phyloP scores from a whole-genome alignment of 2,113 vertebrate species.

The Epinephelus fuscoguttatus region DNA sequence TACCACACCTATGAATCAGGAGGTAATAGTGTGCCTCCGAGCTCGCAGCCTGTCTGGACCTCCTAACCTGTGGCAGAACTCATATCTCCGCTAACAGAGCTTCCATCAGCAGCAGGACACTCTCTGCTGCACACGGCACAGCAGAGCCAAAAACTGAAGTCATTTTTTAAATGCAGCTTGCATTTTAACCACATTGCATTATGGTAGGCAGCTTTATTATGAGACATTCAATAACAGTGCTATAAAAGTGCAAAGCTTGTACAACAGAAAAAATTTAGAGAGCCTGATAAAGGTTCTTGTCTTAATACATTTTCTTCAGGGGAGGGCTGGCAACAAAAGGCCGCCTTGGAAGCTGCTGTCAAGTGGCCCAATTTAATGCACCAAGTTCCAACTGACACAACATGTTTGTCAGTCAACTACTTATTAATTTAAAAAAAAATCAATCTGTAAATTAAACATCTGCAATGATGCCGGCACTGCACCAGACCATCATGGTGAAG shows the following conservation, averaged over 20 bases:
- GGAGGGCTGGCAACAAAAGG: too few relatives aligned
- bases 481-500: too few relatives aligned
- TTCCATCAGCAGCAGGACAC: slow-evolving; percentile 17
- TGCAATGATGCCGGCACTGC: too few relatives aligned
- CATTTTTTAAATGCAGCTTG: slow-evolving; percentile 11
- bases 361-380: too few relatives aligned
- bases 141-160: background rate
- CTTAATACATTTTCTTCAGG: background rate
- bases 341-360: too few relatives aligned
- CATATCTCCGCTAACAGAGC: slow-evolving; percentile 35
- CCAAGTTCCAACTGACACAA: too few relatives aligned
- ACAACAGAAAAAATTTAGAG: background rate
- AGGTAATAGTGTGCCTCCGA: slow-evolving; percentile 57
- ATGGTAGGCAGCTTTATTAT: background rate
- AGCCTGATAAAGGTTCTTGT: background rate
- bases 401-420: too few relatives aligned
- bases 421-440: too few relatives aligned
- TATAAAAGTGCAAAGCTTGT: background rate
- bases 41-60: slow-evolving; percentile 46
- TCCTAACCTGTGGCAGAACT: slow-evolving; percentile 48
- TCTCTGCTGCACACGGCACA: slow-evolving; percentile 10
- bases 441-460: too few relatives aligned
- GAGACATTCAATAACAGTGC: background rate
- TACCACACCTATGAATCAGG: slow-evolving; percentile 74
- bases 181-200: background rate